These are phyloP conservation scores for Brienomyrus longianalis DNA, from an alignment of 2,113 vertebrate genomes.

Conservation along the genomic window DNA sequence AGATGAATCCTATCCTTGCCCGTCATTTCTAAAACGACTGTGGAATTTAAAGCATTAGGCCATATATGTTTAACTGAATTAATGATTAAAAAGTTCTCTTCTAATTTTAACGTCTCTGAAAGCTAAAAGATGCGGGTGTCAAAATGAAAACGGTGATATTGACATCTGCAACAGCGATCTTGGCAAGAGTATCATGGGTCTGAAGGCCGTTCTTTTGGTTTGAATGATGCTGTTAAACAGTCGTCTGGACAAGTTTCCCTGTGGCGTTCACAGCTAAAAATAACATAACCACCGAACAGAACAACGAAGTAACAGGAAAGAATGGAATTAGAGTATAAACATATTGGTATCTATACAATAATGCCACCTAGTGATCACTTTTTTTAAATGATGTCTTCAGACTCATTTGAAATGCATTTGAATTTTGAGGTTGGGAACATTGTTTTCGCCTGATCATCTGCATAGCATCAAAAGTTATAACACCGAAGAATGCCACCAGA, in stretches of 20 bases:
- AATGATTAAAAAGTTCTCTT: neutral
- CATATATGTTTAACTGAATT: neutral
- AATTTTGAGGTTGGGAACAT: neutral
- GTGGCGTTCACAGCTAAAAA: neutral
- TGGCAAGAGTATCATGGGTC: neutral
- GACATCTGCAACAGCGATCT: neutral
- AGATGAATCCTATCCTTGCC: neutral
- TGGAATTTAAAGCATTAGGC: neutral
- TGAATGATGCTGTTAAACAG: neutral
- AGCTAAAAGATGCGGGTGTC: neutral
- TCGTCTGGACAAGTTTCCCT: neutral
- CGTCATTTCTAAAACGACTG: neutral
- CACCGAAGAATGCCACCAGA: neutral
- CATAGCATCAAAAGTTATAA: neutral
- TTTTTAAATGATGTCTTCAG: neutral
- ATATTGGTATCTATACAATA: neutral
- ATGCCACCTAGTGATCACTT: conserved; percentile 6
- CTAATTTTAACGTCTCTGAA: neutral
- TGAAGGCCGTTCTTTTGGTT: neutral
- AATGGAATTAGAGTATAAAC: neutral
- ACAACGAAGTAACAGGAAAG: neutral
- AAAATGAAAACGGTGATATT: neutral
- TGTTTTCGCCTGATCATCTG: neutral
- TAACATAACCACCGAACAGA: neutral
- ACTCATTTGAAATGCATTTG: neutral